Conservation (phyloP, 2,888 invertebrate genomes). For the Ernsta delagoae region DNA sequence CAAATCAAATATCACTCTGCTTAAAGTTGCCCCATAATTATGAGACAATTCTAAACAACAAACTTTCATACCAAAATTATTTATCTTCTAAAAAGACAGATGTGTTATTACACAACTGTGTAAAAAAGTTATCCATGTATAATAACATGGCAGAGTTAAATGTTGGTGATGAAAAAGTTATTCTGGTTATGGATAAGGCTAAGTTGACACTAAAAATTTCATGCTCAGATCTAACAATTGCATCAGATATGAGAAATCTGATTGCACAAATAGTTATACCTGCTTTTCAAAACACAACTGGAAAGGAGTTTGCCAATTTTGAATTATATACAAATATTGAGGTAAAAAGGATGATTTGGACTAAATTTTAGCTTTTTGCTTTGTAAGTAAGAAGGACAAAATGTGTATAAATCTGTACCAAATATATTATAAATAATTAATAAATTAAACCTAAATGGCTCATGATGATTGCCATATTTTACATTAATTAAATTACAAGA, state of each 20-base stretch:
- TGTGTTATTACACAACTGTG: slow-evolving; percentile 47
- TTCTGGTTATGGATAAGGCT: slow-evolving; percentile 52
- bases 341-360: slow-evolving; percentile 48
- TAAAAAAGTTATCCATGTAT: not conserved
- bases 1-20: slow-evolving; percentile 52
- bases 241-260: slow-evolving; percentile 61
- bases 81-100: slow-evolving; percentile 50
- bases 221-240: slow-evolving; percentile 52
- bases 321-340: slow-evolving; percentile 61
- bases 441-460: too few relatives aligned
- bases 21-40: slow-evolving; percentile 60
- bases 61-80: slow-evolving; percentile 42
- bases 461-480: too few relatives aligned
- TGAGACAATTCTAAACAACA: slow-evolving; percentile 50
- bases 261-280: slow-evolving; percentile 59
- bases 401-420: too few relatives aligned
- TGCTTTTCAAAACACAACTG: slow-evolving; percentile 45
- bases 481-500: too few relatives aligned
- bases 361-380: too few relatives aligned
- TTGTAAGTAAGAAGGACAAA: too few relatives aligned
- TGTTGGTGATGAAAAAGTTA: slow-evolving; percentile 54
- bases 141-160: slow-evolving; percentile 50
- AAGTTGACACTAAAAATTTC: slow-evolving; percentile 55
- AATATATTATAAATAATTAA: too few relatives aligned
- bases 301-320: slow-evolving; percentile 53